Base-by-base conservation (phyloP, 2,888 invertebrate species). In the Trimorus sp. region DNA sequence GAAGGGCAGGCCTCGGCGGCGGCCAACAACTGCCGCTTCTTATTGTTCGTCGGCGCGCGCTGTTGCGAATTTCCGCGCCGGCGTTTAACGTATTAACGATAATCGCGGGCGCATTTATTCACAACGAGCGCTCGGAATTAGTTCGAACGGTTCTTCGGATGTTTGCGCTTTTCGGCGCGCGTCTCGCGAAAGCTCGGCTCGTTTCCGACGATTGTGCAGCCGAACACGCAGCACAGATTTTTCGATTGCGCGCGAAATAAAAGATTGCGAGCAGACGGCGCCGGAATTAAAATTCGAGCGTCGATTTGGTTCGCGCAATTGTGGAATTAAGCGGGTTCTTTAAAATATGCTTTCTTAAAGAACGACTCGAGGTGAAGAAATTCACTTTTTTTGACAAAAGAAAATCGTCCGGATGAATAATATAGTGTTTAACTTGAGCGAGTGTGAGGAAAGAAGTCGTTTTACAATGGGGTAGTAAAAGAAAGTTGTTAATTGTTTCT, bases 81-180 rank as follows among this genome's bases (percentile, higher is more conserved):
- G 63, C 78, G 66, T 79, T 79, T 79, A 82, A 75, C 68, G 82
- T 68, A 82, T 82, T 82, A 79, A 79, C 71, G 82, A 68, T 79
- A 79, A 82, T 82, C 76, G 71, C 40, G 36, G 51, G 53, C 49
- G 40, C 75, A 59, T 75, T 80, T 71, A 62, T 74, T 56, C 54
- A 26, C 63, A 7, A 45, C 62, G 53, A 68, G 40, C 12, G 45
- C 65, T 49, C 49, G 60, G 42, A 60, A 69, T 77, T 70, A 66
- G 53, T 73, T 66, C 48, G 14, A 59, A 53, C 26, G 36, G 65
- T 51, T 56, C 60, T 56, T 59, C 37, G 54, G 36, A 38, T 65
- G 14, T 73, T 63, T 49, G 56, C 45, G 16, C 63, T 71, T 58
- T 62, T 73, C 56, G 38, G 54, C 45, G 37, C 51, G 9, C 40